Conservation (phyloP, 2,888 invertebrate genomes). For the Notodonta ziczac region DNA sequence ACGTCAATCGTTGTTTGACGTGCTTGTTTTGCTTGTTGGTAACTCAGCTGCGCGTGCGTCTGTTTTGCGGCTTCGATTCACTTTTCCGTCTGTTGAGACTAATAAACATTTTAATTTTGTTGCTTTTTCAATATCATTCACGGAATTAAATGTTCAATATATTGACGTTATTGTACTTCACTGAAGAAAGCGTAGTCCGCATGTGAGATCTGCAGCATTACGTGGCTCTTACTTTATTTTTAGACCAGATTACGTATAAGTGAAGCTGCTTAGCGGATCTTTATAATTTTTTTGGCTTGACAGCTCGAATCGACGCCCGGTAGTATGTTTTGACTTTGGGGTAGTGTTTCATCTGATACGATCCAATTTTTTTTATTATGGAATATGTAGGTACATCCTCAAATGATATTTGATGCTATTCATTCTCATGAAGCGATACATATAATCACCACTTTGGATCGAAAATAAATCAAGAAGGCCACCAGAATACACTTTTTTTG, state of each 20-base stretch:
- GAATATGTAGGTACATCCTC: no score
- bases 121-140: slow-evolving; percentile 23
- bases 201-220: neutral
- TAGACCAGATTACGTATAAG: neutral
- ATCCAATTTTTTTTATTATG: neutral
- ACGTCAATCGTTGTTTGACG: slow-evolving; percentile 5
- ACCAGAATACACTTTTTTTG: no score
- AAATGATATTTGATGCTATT: no score
- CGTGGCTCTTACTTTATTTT: neutral
- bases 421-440: no score
- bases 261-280: neutral
- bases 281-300: neutral
- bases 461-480: no score
- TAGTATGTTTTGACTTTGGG: neutral
- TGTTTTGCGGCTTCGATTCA: slow-evolving; percentile 15
- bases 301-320: neutral
- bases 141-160: slow-evolving; percentile 11
- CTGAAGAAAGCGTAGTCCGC: neutral
- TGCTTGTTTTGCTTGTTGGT: neutral
- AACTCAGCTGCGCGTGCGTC: neutral
- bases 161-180: neutral
- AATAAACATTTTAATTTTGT: slow-evolving; percentile 28
- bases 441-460: no score
- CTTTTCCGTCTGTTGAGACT: slow-evolving; percentile 23
- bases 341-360: neutral